Evolutionary conservation across 1,140 invertebrate species (phyloP), one percentile per base, ranked within the genome.

Genomic region (Platorchestia sp.): DNA sequence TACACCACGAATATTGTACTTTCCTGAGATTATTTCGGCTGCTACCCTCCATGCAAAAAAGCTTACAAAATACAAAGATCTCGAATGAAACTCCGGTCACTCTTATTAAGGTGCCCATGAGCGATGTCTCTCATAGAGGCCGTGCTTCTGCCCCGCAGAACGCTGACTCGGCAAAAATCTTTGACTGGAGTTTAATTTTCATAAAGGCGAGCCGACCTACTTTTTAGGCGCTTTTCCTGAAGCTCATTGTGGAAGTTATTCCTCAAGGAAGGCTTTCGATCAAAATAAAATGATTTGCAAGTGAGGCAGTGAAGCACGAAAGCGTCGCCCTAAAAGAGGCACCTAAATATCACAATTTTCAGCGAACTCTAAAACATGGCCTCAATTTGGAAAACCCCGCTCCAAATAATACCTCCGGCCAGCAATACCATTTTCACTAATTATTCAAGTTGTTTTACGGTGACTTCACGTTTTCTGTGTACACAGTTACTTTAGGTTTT

Each of bases 201-300:
- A 75, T 75, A 75, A 75, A 19, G 36, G 14, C 59, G 59, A 10
- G 59, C 59, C 59, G 59, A 75, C 59, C 59, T 75, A 22, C 47
- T 75, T 75, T 36, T 75, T 75, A 10, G 10, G 59, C 14, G 27
- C 36, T 36, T 36, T 75, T 75, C 59, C 59, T 75, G 27, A 75
- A 75, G 59, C 59, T 75, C 59, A 75, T 3, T 10, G 1, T 75
- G 1, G 59, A 75, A 75, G 59, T 75, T 36, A 75, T 75, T 75
- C 36, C 27, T 75, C 59, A 1, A 3, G 59, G 59, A 10, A 75
- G 59, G 14, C 27, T 36, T 75, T 75, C 59, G 59, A 75, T 75
- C 59, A 75, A 75, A 75, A 75, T 75, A 75, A 75, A 75, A 75
- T 75, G 59, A 75, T 75, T 75, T 75, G 59, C 59, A 75, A 75